Base-by-base conservation (phyloP, 2,797 vertebrate species). In the Synanceia verrucosa region DNA sequence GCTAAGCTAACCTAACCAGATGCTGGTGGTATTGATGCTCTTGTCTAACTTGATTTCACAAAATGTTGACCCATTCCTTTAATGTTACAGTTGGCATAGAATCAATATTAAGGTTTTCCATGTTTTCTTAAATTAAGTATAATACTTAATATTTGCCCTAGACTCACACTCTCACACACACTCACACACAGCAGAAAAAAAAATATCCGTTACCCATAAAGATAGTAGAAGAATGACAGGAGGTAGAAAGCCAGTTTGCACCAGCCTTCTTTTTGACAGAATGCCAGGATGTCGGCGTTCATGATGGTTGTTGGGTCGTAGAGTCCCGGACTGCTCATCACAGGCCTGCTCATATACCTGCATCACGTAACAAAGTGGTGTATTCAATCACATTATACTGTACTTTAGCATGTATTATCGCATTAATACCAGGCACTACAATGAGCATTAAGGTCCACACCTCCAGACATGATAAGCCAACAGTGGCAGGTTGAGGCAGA, bases 211-310 rank as follows among this genome's bases (percentile, higher is more conserved):
- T n/a, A 99, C 98, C 98, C 97, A 9, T 99, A 99, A 83, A 99
- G 95, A 94, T 99, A 99, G 95, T 99, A 99, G 95, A 99, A 99
- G 95, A 99, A 99, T 0, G 97, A 98, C 61, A 99, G 95, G 77
- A 99, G 96, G 92, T 99, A 99, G 93, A 99, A 99, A 31, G 98
- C 98, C 91, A 99, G 94, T 91, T 99, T 99, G 93, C 98, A 99
- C 98, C 98, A 99, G 91, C 98, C 98, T 89, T 99, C 98, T 89
- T 99, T 99, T 95, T 99, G 98, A 96, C 98, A 99, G 90, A 96
- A 99, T 4, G 97, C 98, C 93, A 99, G 90, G 89, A 99, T 97
- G 88, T 99, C 98, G 51, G 98, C 98, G 8, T 99, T 99, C 98
- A 99, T 99, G 91, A 99, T 99, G 86, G 98, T 99, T 3, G 98